Evolutionary conservation across 2,797 vertebrate genomes (phyloP).

Genomic region (Morus bassanus): DNA sequence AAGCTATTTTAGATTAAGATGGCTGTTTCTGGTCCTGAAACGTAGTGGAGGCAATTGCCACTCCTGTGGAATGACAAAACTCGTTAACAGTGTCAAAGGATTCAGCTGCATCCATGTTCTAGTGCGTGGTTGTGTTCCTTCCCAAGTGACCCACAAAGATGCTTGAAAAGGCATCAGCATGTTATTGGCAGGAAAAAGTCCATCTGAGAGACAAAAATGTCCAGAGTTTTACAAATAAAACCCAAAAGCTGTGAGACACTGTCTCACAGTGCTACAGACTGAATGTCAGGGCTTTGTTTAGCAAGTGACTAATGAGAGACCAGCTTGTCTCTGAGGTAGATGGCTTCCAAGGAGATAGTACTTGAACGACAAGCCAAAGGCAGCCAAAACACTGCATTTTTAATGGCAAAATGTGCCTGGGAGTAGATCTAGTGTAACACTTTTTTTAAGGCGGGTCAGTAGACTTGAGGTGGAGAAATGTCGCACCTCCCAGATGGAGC

Average conservation of each 20-base stretch:
- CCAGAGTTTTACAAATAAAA: background rate
- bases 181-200: background rate
- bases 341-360: background rate
- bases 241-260: background rate
- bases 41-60: background rate
- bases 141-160: background rate
- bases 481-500: fast-evolving
- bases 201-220: background rate
- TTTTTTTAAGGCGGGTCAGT: background rate
- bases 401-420: background rate
- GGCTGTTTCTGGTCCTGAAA: background rate
- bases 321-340: background rate
- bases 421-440: background rate
- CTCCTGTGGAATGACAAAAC: background rate
- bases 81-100: background rate
- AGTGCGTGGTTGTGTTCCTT: background rate
- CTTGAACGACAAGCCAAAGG: background rate
- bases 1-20: slow-evolving; percentile 6
- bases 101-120: background rate
- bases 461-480: background rate
- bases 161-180: background rate
- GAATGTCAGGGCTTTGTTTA: background rate
- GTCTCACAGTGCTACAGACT: background rate
- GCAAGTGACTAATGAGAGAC: background rate
- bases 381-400: background rate